phyloP scores from a whole-genome alignment of 1,140 invertebrate species.

The Adoxophyes honmai region DNA sequence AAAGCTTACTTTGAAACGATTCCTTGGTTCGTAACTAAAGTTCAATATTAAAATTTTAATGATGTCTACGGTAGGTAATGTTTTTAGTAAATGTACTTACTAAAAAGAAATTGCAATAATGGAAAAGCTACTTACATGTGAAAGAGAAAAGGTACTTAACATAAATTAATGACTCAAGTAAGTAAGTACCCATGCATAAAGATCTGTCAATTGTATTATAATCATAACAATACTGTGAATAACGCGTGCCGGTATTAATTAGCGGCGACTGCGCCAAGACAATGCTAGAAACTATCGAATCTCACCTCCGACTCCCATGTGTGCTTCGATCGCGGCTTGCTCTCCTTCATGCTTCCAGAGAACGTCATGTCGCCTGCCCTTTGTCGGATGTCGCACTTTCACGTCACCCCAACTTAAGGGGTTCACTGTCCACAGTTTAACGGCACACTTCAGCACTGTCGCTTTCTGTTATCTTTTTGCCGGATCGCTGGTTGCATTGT shows the following conservation, averaged over 20 bases:
- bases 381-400: constrained; percentile 47
- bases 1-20: too few relatives aligned
- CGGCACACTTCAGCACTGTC: constrained; percentile 44
- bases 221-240: constrained; percentile 37
- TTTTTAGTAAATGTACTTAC: too few relatives aligned
- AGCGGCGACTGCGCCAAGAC: constrained; percentile 25
- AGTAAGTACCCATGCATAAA: constrained; percentile 12
- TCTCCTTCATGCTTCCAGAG: constrained; percentile 68
- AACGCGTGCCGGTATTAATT: constrained; percentile 41
- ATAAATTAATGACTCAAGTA: constrained; percentile 29
- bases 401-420: constrained; percentile 27
- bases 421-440: constrained; percentile 32
- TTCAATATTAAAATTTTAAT: too few relatives aligned
- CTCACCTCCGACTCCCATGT: constrained; percentile 70
- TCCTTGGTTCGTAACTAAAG: too few relatives aligned
- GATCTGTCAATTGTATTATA: constrained; percentile 32
- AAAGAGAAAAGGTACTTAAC: constrained; percentile 44
- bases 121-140: constrained; percentile 43
- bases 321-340: constrained; percentile 58
- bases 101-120: constrained; percentile 24
- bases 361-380: constrained; percentile 55
- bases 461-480: constrained; percentile 52
- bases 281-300: constrained; percentile 26
- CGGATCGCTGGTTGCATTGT: constrained; percentile 35
- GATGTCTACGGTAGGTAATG: too few relatives aligned